Conservation (phyloP, 2,888 invertebrate species). For the Amaurobius ferox region DNA sequence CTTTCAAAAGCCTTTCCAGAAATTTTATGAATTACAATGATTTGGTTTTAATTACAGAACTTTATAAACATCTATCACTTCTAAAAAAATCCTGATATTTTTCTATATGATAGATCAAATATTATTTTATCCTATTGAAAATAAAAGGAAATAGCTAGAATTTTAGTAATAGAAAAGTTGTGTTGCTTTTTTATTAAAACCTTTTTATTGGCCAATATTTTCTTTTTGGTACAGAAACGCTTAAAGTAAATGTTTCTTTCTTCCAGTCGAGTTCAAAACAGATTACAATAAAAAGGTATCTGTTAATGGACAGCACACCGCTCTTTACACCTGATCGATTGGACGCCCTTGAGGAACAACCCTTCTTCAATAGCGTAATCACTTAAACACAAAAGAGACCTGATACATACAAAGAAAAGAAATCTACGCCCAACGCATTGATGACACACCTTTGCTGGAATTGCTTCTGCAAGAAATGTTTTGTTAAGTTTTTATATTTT, state of each 20-base stretch:
- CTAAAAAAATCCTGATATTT: no score
- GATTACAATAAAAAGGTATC: constrained; percentile 8
- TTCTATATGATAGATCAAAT: no score
- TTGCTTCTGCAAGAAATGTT: constrained; percentile 4
- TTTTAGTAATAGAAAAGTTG: no score
- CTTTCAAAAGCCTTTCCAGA: no score
- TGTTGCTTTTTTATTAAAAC: background rate
- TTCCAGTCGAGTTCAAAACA: background rate
- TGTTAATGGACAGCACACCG: constrained; percentile 6
- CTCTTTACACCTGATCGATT: constrained; percentile 3
- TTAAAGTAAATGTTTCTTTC: constrained; percentile 12
- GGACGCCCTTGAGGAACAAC: background rate
- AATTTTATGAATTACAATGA: no score
- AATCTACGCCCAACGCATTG: background rate
- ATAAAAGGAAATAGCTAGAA: no score
- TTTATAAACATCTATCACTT: no score
- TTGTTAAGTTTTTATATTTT: background rate
- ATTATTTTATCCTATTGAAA: no score
- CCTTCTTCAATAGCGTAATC: background rate
- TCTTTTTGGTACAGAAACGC: background rate
- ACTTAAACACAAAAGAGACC: constrained; percentile 7
- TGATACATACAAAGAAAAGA: background rate
- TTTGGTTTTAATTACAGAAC: no score
- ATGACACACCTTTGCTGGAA: background rate
- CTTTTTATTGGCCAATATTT: constrained; percentile 2